phyloP scores from a whole-genome alignment of 1,140 invertebrate genomes.

The Tetramorium simillimum region DNA sequence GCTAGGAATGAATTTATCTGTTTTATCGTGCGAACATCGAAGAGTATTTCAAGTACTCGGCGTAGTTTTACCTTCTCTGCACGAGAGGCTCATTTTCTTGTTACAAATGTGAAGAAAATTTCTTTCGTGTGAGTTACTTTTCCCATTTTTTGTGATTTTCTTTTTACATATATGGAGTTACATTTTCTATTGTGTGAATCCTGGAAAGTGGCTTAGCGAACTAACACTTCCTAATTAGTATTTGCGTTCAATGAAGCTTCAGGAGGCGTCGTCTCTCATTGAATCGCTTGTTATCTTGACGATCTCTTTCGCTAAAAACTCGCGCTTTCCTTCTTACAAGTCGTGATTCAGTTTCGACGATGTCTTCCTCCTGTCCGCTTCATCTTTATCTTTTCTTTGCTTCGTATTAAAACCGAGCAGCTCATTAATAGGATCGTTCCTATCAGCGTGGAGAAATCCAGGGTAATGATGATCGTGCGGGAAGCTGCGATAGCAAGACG shows the following conservation, averaged over 20 bases:
- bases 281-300: neutral
- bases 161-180: constrained; percentile 19
- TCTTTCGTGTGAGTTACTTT: constrained; percentile 40
- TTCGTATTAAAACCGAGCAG: neutral
- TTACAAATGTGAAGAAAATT: constrained; percentile 28
- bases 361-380: neutral
- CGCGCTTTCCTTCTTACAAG: constrained; percentile 31
- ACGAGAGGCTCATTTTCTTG: constrained; percentile 33
- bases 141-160: constrained; percentile 26
- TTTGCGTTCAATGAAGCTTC: constrained; percentile 29
- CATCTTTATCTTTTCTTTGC: neutral
- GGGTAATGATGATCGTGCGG: neutral
- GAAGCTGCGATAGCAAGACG: neutral
- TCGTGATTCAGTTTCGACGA: neutral
- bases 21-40: constrained; percentile 48
- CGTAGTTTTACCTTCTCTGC: constrained; percentile 32
- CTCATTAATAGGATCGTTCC: neutral
- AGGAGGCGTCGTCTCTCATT: neutral
- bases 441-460: constrained; percentile 20
- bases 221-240: constrained; percentile 10
- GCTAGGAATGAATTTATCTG: constrained; percentile 9
- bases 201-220: constrained; percentile 8
- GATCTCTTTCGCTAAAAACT: neutral
- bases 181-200: constrained; percentile 4
- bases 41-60: constrained; percentile 19